These are phyloP conservation scores for Otus sunia DNA, from an alignment of 2,113 vertebrate species.

Conservation along the genomic window DNA sequence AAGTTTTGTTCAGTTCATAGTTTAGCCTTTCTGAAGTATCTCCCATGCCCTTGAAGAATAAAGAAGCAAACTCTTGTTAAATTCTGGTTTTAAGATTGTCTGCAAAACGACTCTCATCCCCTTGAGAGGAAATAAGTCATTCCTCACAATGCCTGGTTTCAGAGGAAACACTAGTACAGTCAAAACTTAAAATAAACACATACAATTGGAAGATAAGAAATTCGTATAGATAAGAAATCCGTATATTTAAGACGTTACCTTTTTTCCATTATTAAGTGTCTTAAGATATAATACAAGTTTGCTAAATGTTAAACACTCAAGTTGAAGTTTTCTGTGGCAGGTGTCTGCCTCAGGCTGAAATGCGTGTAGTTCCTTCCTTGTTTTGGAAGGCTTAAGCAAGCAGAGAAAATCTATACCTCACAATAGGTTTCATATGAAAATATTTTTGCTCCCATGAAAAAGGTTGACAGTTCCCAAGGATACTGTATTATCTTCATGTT, in stretches of 20 bases:
- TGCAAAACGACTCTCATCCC: not conserved
- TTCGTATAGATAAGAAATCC: not conserved
- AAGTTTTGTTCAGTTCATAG: slow-evolving; percentile 17
- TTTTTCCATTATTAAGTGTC: not conserved
- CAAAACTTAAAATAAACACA: slow-evolving; percentile 11
- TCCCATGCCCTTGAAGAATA: slow-evolving; percentile 21
- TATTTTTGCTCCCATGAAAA: not conserved
- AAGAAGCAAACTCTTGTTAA: not conserved
- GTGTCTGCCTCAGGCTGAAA: not conserved
- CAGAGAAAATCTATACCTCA: not conserved
- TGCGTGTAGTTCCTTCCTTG: not conserved
- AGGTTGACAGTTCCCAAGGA: not conserved
- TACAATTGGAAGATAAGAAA: not conserved
- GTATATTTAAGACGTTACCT: not conserved
- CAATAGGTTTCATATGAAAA: not conserved
- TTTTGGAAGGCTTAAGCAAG: not conserved
- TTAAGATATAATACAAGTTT: not conserved
- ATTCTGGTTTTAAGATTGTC: slow-evolving; percentile 8
- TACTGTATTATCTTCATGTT: not conserved
- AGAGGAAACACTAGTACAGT: not conserved
- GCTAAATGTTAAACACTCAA: not conserved
- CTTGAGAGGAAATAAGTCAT: slow-evolving; percentile 17
- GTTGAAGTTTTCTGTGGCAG: not conserved
- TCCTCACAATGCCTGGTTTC: not conserved
- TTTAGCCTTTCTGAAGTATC: slow-evolving; percentile 12